phyloP scores from a whole-genome alignment of 2,888 invertebrate genomes.

The Branchellion lobata region DNA sequence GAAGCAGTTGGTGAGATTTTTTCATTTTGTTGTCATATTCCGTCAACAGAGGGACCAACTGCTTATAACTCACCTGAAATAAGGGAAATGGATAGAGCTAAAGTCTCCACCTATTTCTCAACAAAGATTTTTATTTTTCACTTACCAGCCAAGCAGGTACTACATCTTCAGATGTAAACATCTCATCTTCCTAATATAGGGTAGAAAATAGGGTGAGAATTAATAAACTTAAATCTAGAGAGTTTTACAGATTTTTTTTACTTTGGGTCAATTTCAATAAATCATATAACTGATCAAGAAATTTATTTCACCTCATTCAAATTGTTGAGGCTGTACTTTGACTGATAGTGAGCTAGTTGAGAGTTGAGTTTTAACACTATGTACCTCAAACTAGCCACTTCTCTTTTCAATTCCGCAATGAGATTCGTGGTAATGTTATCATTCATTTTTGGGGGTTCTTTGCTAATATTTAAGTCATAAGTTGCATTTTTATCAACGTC shows the following conservation, averaged over 20 bases:
- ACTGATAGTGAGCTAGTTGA: background rate
- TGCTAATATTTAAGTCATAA: background rate
- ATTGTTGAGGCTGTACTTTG: background rate
- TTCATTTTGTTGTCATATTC: slow-evolving; percentile 60
- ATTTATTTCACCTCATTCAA: no score
- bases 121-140: no score
- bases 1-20: slow-evolving; percentile 54
- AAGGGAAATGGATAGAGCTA: no score
- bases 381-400: slow-evolving; percentile 10
- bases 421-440: background rate
- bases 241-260: background rate
- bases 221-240: background rate
- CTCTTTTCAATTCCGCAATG: background rate
- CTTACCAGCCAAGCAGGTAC: slow-evolving; percentile 62
- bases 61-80: slow-evolving; percentile 53
- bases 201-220: background rate
- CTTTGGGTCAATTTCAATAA: no score
- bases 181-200: slow-evolving; percentile 45
- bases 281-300: no score
- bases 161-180: slow-evolving; percentile 60
- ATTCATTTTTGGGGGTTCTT: no score
- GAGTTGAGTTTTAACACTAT: background rate
- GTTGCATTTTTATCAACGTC: background rate
- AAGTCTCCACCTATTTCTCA: no score
- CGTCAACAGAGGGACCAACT: slow-evolving; percentile 60